Evolutionary conservation across 2,888 invertebrate species (phyloP), one percentile per base, ranked within the genome.

Genomic region (Portevinia maculata): DNA sequence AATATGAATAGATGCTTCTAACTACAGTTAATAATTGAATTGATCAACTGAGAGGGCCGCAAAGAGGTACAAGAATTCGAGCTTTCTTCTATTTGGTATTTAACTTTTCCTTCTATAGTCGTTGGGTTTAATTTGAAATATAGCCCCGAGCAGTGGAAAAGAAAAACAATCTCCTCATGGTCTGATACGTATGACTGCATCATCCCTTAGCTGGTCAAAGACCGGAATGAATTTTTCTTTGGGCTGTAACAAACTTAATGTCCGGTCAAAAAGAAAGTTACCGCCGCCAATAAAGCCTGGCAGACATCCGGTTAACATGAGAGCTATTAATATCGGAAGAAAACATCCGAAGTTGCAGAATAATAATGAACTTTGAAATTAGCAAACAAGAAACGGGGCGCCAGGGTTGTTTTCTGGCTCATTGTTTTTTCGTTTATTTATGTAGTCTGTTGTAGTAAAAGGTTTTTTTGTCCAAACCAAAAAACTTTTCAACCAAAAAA

Each of bases 91-190:
- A 7, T 15, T 39, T 39, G 15, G 6, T 39, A 39, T 39, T 39
- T 15, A 15, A 39, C 13, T 39, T 39, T 39, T 13, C 8, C 15
- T 13, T 15, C 39, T 15, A 39, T 39, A 13, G 39, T 15, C 15
- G 39, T 39, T 7, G 7, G 2, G 6, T 8, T 39, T 39, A 39
- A 39, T 39, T 13, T 39, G 15, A 39, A 39, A 39, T 15, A 39
- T 1, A 7, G 39, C 39, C 39, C 13, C 7, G 15, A 13, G 39
- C 13, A 37, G 11, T 13, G 1, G 13, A 4, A 37, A 39, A 2
- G 7, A 39, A 39, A 15, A 39, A 7, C 39, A 39, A 39, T 39
- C 39, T 39, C 13, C 39, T 39, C 15, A 39, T 39, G 13, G 39
- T 15, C 15, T 13, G 39, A 0, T 39, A 15, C 7, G 39, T n/a